Conservation (phyloP, 2,888 invertebrate genomes). For the Athetis lepigone region DNA sequence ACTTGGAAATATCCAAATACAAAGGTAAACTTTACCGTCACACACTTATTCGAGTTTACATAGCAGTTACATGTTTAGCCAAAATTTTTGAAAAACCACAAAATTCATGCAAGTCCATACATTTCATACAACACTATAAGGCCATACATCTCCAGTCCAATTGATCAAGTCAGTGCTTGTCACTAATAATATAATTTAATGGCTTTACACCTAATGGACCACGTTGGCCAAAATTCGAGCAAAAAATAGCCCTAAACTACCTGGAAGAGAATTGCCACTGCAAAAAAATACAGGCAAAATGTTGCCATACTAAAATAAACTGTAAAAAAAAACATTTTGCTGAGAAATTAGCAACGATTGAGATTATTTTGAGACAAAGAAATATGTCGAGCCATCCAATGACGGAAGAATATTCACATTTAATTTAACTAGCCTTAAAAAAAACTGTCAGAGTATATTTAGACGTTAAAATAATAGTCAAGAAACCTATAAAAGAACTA, state of each 20-base stretch:
- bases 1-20: conserved; percentile 37
- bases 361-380: conserved; percentile 39
- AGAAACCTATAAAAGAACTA: conserved; percentile 46
- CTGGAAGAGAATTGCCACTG: conserved; percentile 9
- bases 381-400: background rate
- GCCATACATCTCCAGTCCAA: conserved; percentile 67
- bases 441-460: conserved; percentile 37
- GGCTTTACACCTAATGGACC: conserved; percentile 6
- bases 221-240: background rate
- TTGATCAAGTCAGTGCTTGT: conserved; percentile 44
- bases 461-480: conserved; percentile 36
- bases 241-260: background rate
- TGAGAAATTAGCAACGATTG: conserved; percentile 7
- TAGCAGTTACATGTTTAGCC: conserved; percentile 10
- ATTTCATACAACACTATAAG: conserved; percentile 63
- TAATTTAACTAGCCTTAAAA: conserved; percentile 26
- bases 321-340: conserved; percentile 36
- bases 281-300: conserved; percentile 17
- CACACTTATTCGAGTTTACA: conserved; percentile 8
- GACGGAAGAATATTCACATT: conserved; percentile 1
- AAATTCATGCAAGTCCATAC: conserved; percentile 38
- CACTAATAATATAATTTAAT: conserved; percentile 1
- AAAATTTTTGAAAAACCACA: conserved; percentile 44
- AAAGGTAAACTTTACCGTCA: conserved; percentile 9
- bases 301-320: conserved; percentile 13